Base-by-base conservation (phyloP, 2,797 vertebrate genomes). In the Micromesistius poutassou region DNA sequence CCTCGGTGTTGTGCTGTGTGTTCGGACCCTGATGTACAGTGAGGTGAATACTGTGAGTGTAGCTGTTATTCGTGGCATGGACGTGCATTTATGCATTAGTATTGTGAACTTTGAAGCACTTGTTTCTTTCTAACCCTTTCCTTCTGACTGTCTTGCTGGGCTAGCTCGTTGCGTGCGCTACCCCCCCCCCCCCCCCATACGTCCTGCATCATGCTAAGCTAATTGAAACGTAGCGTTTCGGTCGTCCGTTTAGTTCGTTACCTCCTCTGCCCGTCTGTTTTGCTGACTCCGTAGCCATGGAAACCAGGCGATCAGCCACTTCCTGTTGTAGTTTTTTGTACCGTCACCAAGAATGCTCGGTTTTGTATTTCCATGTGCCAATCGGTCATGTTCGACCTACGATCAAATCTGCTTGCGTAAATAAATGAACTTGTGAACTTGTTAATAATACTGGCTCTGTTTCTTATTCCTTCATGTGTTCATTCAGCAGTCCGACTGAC, bases 301-400 rank as follows among this genome's bases (percentile, higher is more conserved):
- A 89, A 87, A 93, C 94, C 78, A 88, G 87, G 94, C 93, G 95
- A 93, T 94, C 91, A 91, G 94, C 95, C 55, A 62, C 55, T 62
- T 71, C 68, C 30, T 71, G 93, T 96, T 95, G 95, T 97, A 95
- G 95, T 97, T 95, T 98, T 95, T 99, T 98, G 97, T 98, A 98
- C 96, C 96, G 96, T 97, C 95, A 96, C 95, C 95, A 94, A 94
- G 93, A 96, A 96, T 97, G 97, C 96, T 97, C 97, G 96, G 96
- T 98, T 98, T 97, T 98, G 96, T 99, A 98, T 94, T 97, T 98
- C 96, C 95, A 96, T 97, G 97, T 99, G 97, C 97, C 96, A 97
- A 97, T 95, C 96, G 97, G 97, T 98, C 96, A 94, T 93, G 94
- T 98, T 98, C 97, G 96, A 98, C 97, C 95, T 96, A 96, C 95